A percentile compares a stretch with the other conserved stretches of the same genome.
phyloP scores from a whole-genome alignment of 2,113 vertebrate species.

The Tragelaphus strepsiceros region DNA sequence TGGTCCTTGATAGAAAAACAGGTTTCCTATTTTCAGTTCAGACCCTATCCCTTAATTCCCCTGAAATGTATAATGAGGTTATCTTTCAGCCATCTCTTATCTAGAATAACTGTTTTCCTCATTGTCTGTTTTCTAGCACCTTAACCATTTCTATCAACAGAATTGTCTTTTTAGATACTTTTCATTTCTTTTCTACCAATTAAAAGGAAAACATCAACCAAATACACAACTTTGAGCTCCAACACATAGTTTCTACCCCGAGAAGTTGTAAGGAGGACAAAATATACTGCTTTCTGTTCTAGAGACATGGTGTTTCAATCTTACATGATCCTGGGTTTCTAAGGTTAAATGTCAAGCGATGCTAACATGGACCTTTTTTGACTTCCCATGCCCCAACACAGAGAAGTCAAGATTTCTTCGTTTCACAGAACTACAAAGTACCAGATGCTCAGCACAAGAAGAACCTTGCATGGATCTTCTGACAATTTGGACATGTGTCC shows the following conservation, averaged over 20 bases:
- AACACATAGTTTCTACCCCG: not conserved
- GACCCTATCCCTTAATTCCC: not conserved
- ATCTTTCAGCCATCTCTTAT: not conserved
- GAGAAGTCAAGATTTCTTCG: not conserved
- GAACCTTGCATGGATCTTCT: not conserved
- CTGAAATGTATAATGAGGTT: not conserved
- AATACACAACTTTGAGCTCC: not conserved
- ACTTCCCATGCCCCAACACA: not conserved
- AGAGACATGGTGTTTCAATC: not conserved
- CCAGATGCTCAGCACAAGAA: not conserved
- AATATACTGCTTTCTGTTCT: not conserved
- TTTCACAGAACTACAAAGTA: not conserved
- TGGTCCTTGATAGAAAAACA: not conserved
- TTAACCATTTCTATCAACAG: not conserved
- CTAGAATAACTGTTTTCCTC: not conserved
- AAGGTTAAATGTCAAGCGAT: not conserved
- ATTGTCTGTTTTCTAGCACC: conserved; percentile 14
- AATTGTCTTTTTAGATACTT: not conserved
- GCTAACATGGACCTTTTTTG: not conserved
- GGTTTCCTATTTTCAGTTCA: conserved; percentile 15
- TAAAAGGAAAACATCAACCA: not conserved
- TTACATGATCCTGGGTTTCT: not conserved
- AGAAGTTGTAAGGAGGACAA: not conserved
- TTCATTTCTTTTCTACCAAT: not conserved
- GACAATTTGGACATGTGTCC: not conserved